These are phyloP conservation scores for Rhineura floridana DNA, from an alignment of 2,113 vertebrate species.

Conservation along the genomic window DNA sequence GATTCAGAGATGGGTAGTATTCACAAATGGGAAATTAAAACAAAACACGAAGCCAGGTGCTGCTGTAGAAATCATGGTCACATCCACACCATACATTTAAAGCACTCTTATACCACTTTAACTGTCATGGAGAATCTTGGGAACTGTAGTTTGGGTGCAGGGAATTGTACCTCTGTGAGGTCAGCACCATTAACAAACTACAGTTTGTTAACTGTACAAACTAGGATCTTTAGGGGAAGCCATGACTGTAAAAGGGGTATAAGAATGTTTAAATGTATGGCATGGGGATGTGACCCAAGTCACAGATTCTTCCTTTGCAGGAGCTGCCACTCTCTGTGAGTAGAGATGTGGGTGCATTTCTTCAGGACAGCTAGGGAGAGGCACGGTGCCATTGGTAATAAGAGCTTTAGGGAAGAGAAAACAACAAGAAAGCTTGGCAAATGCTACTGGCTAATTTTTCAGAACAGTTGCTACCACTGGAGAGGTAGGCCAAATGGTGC, in stretches of 20 bases:
- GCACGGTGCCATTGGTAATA: too few relatives aligned
- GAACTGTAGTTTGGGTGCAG: too few relatives aligned
- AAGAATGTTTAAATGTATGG: too few relatives aligned
- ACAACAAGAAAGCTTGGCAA: not conserved
- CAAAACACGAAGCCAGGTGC: not conserved
- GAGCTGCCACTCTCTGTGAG: rapidly evolving
- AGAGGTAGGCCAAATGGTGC: not conserved
- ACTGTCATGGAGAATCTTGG: too few relatives aligned
- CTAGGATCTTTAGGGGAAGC: too few relatives aligned
- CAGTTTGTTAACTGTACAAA: too few relatives aligned
- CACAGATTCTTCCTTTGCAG: not conserved
- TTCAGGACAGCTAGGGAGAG: not conserved
- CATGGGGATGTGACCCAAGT: not conserved
- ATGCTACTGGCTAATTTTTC: not conserved
- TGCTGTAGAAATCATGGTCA: not conserved
- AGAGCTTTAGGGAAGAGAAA: not conserved
- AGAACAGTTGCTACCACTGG: not conserved
- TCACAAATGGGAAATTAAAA: not conserved
- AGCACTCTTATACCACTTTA: too few relatives aligned
- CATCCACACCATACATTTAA: not conserved
- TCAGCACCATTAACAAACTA: too few relatives aligned
- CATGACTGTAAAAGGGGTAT: too few relatives aligned
- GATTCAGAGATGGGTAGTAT: not conserved
- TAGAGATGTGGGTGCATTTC: not conserved
- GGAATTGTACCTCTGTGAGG: too few relatives aligned